These are phyloP conservation scores for Etheostoma cragini DNA, from an alignment of 2,113 vertebrate genomes.

Conservation along the genomic window DNA sequence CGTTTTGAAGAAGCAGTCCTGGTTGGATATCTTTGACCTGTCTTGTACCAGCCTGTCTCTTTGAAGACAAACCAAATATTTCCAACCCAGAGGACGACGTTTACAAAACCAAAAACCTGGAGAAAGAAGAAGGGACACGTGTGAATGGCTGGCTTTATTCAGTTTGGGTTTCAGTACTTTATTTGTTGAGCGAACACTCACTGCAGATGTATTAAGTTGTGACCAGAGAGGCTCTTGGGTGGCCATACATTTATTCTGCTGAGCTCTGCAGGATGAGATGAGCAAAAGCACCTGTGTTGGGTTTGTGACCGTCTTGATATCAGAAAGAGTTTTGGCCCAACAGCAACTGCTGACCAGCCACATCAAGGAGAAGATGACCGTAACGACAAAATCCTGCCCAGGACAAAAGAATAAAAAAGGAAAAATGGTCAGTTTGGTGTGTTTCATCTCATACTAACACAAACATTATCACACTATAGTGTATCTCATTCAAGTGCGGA, in stretches of 20 bases:
- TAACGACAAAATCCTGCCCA: constrained; percentile 94
- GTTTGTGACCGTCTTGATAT: constrained; percentile 92
- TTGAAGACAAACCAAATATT: constrained; percentile 99
- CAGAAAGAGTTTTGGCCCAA: constrained; percentile 95
- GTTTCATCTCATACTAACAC: background rate
- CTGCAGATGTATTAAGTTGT: constrained; percentile 93
- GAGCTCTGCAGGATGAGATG: constrained; percentile 94
- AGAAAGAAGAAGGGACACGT: constrained; percentile 7
- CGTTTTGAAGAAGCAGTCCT: constrained; percentile 91
- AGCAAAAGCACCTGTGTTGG: constrained; percentile 91
- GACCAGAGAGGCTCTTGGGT: constrained; percentile 93
- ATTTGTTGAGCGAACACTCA: constrained; percentile 71
- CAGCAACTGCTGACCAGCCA: constrained; percentile 95
- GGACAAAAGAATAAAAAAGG: constrained; percentile 21
- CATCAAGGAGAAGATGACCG: constrained; percentile 92
- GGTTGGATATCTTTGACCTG: constrained; percentile 88
- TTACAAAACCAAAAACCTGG: constrained; percentile 97
- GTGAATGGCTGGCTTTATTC: background rate
- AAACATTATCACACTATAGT: background rate
- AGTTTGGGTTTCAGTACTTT: background rate
- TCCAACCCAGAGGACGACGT: constrained; percentile 96
- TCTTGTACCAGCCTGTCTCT: constrained; percentile 97
- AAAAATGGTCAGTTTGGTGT: background rate
- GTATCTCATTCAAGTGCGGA: background rate
- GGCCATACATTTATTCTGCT: constrained; percentile 90